Evolutionary conservation across 64 coral and sea anemone species (phyloP).

Genomic region (Cladopsammia gracilis): DNA sequence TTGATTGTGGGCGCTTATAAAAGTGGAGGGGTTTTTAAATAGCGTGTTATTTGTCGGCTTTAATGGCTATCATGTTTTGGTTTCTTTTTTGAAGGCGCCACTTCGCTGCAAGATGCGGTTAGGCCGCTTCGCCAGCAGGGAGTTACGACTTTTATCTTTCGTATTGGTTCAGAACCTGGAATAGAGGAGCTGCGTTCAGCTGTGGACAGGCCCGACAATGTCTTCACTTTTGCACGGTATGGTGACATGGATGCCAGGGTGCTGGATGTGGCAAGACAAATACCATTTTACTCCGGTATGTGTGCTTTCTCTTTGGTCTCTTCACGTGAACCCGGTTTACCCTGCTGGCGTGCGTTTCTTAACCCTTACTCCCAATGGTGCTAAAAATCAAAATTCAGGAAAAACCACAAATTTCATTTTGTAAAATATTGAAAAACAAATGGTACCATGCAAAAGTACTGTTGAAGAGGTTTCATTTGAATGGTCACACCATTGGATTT

Average conservation of each 20-base stretch:
- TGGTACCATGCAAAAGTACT: too few species aligned
- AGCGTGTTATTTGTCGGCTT: too few species aligned
- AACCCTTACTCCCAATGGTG: too few species aligned
- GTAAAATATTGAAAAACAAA: too few species aligned
- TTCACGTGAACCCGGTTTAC: too few species aligned
- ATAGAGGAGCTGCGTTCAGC: slow-evolving; percentile 41
- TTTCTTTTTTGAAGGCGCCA: slow-evolving; percentile 2
- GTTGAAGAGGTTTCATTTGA: too few species aligned
- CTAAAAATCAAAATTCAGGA: too few species aligned
- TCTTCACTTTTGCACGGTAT: slow-evolving; percentile 22
- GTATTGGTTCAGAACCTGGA: slow-evolving; percentile 61
- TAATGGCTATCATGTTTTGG: neutral
- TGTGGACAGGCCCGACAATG: slow-evolving; percentile 69
- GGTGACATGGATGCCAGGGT: slow-evolving; percentile 4
- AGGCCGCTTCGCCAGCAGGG: slow-evolving; percentile 58
- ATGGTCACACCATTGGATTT: too few species aligned
- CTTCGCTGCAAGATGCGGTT: slow-evolving; percentile 52
- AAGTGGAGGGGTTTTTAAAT: too few species aligned
- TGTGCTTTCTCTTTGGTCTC: neutral
- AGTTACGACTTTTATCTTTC: slow-evolving; percentile 65
- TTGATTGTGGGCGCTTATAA: too few species aligned
- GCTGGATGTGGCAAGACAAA: slow-evolving; percentile 8
- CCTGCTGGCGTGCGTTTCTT: neutral
- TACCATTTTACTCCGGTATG: slow-evolving; percentile 35
- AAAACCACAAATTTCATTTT: too few species aligned